phyloP scores from a whole-genome alignment of 2,888 invertebrate genomes.

The Limnephilus auricula region DNA sequence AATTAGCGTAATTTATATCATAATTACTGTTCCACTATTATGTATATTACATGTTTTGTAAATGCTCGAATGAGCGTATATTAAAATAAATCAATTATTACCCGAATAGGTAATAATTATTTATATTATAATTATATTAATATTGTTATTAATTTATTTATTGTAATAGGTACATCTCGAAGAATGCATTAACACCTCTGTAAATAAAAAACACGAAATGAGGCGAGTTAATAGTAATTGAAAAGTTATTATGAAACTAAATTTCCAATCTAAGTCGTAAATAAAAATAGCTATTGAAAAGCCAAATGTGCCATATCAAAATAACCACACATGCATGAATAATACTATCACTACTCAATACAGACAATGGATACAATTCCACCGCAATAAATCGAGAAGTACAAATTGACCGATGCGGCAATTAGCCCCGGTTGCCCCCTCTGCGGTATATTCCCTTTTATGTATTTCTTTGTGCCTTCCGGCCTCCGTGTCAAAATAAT shows the following conservation, averaged over 20 bases:
- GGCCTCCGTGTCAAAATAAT: constrained; percentile 54
- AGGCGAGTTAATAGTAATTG: neutral
- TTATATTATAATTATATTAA: too few species aligned
- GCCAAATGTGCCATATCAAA: neutral
- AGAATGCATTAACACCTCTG: neutral
- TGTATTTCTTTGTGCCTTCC: constrained; percentile 52
- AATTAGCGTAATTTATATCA: too few species aligned
- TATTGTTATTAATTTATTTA: too few species aligned
- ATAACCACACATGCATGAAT: neutral
- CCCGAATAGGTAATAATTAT: too few species aligned
- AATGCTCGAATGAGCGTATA: too few species aligned
- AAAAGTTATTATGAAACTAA: neutral
- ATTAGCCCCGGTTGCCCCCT: constrained; percentile 40
- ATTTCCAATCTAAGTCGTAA: neutral
- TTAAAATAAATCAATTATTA: too few species aligned
- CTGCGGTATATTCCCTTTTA: constrained; percentile 53
- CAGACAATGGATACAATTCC: neutral
- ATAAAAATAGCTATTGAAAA: neutral
- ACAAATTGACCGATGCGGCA: constrained; percentile 46
- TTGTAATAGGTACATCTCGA: neutral
- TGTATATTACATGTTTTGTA: too few species aligned
- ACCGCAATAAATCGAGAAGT: constrained; percentile 10
- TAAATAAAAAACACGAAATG: neutral
- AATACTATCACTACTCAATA: neutral
- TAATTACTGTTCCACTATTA: too few species aligned